A percentile compares a stretch with the other conserved stretches of the same genome.
Conservation (phyloP, 2,113 vertebrate species). For the Trematocara marginatum region DNA sequence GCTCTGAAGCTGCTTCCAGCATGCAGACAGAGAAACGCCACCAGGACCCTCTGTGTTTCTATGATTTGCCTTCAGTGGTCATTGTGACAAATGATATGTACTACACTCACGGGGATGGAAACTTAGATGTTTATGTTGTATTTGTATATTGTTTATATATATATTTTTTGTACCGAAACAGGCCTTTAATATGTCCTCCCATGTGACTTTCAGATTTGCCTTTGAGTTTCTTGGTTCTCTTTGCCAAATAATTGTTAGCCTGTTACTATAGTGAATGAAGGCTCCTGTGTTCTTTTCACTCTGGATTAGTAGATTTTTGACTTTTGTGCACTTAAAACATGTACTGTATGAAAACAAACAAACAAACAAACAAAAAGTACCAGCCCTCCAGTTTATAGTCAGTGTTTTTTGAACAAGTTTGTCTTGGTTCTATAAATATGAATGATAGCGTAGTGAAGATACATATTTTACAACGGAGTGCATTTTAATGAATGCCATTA, state of each 20-base stretch:
- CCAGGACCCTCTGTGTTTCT: neutral
- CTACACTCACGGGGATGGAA: conserved; percentile 30
- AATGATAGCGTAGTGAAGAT: neutral
- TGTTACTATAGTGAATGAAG: neutral
- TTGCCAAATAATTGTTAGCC: conserved; percentile 34
- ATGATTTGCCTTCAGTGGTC: conserved; percentile 22
- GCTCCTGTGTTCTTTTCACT: neutral
- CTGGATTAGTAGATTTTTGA: neutral
- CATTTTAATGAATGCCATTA: conserved; percentile 7
- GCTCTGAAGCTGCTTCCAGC: neutral
- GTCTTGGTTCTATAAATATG: neutral
- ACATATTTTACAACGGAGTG: neutral
- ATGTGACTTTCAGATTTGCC: conserved; percentile 7
- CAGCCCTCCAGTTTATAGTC: neutral
- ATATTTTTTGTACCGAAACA: conserved; percentile 51
- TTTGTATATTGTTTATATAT: conserved; percentile 59
- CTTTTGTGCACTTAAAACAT: conserved; percentile 28
- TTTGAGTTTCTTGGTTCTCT: conserved; percentile 41
- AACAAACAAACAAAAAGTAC: neutral
- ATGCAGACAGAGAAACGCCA: neutral
- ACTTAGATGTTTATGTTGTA: conserved; percentile 32
- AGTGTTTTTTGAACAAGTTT: conserved; percentile 1
- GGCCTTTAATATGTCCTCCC: conserved; percentile 29
- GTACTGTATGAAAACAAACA: neutral
- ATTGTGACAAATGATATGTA: neutral